These are phyloP conservation scores for Indicator indicator DNA, from an alignment of 2,113 vertebrate genomes.

Conservation along the genomic window DNA sequence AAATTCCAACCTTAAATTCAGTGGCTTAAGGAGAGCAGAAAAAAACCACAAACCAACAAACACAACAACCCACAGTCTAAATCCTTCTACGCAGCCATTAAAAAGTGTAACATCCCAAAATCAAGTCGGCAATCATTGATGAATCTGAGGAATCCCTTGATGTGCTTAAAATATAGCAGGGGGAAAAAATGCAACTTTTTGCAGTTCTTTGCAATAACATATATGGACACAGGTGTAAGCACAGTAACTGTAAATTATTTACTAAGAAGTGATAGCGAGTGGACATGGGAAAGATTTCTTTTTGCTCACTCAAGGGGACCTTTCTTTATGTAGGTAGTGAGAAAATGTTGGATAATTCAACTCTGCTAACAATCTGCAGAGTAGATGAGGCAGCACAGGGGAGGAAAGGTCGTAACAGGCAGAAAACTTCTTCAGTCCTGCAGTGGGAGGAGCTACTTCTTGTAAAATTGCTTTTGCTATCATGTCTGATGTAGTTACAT, in stretches of 20 bases:
- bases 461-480: background rate
- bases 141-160: background rate
- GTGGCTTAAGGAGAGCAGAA: background rate
- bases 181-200: background rate
- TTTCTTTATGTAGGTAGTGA: background rate
- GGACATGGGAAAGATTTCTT: background rate
- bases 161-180: background rate
- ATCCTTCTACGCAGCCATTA: background rate
- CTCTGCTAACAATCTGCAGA: background rate
- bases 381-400: background rate
- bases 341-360: background rate
- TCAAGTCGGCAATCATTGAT: background rate
- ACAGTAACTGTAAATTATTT: background rate
- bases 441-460: slow-evolving; percentile 31
- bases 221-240: accelerated
- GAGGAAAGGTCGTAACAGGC: background rate
- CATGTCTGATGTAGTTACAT: background rate
- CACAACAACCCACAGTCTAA: background rate
- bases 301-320: background rate
- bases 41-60: background rate
- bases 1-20: background rate
- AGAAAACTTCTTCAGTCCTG: background rate
- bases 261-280: background rate
- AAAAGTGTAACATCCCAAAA: background rate
- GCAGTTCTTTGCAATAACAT: background rate